Evolutionary conservation across 2,888 invertebrate species (phyloP), one percentile per base, ranked within the genome.

Genomic region (Aphodius sticticus): DNA sequence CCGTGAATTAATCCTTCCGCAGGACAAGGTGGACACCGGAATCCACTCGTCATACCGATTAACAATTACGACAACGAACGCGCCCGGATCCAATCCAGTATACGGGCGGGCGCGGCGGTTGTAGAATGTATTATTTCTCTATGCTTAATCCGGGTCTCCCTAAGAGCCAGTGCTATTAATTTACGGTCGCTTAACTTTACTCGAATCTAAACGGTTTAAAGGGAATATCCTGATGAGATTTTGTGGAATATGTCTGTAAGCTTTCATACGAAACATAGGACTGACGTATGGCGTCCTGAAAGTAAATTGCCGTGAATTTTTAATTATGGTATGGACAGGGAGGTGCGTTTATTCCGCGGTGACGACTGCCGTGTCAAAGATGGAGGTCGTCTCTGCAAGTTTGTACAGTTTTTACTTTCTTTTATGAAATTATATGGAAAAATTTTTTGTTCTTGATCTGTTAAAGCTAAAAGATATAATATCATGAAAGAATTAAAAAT

Each of bases 1-100:
- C 36, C 74, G 74, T 74, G 74, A 74, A 74, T 74, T 74, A 74
- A 74, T 74, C 74, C 74, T 74, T 74, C 74, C 74, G 74, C 16
- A 74, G 74, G 36, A 74, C 74, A 74, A 74, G 74, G 74, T 74
- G 74, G 74, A 74, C 74, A 74, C 74, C 74, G 74, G 74, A 74
- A 74, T 74, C 74, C 74, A 37, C 26, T 37, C 74, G 74, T 74
- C 74, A 74, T 74, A 37, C 74, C 74, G 74, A 74, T 74, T 36
- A 35, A 74, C 74, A 74, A 74, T 74, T 16, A 74, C 74, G 16
- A 74, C 36, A 26, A n/a, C 26, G 74, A 37, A n/a, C 74, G 74
- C 36, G 74, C 74, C 12, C 53, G 26, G 36, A 36, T 36, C 35
- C 74, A 16, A 74, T 74, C 37, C 74, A 6, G n/a, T 26, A 6